phyloP scores from a whole-genome alignment of 2,113 vertebrate species.

The Corydoras sp. region DNA sequence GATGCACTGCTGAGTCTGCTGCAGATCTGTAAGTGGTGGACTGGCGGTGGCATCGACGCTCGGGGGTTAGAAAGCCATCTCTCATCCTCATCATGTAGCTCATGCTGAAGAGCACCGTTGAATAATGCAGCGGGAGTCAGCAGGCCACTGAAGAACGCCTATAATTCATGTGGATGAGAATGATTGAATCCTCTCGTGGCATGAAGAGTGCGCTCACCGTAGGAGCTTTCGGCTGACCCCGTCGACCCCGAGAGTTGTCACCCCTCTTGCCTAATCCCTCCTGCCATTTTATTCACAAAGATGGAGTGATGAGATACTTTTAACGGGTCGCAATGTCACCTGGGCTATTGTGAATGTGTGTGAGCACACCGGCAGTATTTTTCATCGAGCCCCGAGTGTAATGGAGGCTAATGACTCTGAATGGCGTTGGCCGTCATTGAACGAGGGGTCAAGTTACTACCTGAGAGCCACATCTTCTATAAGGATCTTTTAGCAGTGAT shows the following conservation, averaged over 20 bases:
- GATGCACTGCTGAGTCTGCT: background rate
- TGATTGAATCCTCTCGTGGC: constrained; percentile 47
- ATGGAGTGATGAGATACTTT: constrained; percentile 47
- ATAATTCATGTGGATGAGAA: constrained; percentile 46
- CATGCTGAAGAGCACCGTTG: constrained; percentile 32
- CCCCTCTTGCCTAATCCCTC: constrained; percentile 25
- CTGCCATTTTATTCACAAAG: constrained; percentile 39
- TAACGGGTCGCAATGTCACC: constrained; percentile 35
- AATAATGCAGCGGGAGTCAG: constrained; percentile 41
- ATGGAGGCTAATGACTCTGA: constrained; percentile 46
- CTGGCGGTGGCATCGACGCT: background rate
- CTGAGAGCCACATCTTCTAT: constrained; percentile 21
- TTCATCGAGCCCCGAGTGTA: constrained; percentile 27
- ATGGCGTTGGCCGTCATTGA: constrained; percentile 35
- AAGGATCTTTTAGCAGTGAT: constrained; percentile 37
- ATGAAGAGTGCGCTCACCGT: constrained; percentile 35
- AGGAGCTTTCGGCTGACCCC: constrained; percentile 36
- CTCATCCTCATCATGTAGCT: constrained; percentile 29
- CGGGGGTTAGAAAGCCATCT: background rate
- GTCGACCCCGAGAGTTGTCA: constrained; percentile 34
- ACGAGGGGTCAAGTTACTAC: constrained; percentile 33
- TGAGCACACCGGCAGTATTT: constrained; percentile 31
- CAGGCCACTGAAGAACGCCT: constrained; percentile 32
- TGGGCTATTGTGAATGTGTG: constrained; percentile 22
- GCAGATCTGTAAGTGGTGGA: constrained; percentile 5